Percentiles rank a stretch among this genome's conserved stretches.
phyloP scores from a whole-genome alignment of 2,113 vertebrate genomes.

The Pardalotus punctatus region DNA sequence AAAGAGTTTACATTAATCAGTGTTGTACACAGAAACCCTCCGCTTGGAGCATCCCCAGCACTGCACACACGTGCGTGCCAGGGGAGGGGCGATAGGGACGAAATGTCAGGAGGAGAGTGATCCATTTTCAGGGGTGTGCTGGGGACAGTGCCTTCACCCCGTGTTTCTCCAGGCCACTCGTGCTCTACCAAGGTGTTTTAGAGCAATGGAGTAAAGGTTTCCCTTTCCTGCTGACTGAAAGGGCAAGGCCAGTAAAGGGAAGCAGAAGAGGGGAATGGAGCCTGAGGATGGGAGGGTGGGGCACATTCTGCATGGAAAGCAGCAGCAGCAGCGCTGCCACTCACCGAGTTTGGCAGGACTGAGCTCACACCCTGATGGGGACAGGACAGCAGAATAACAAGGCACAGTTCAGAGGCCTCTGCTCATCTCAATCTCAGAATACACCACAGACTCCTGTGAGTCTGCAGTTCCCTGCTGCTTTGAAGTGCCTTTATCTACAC shows the following conservation, averaged over 20 bases:
- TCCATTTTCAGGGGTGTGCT: background rate
- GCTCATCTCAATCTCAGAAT: background rate
- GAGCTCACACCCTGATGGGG: background rate
- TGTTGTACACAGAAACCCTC: background rate
- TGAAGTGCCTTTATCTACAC: background rate
- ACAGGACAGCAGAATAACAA: background rate
- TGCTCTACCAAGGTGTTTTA: background rate
- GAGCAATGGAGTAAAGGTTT: background rate
- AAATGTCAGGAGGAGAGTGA: background rate
- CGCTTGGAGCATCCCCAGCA: background rate
- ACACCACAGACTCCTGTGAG: fast-evolving
- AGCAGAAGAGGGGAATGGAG: background rate
- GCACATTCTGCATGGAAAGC: fast-evolving
- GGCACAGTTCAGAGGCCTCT: background rate
- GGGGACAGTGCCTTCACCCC: background rate
- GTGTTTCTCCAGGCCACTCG: background rate
- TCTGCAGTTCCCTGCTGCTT: background rate
- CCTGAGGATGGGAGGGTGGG: too few relatives aligned
- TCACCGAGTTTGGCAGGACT: background rate
- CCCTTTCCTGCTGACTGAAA: fast-evolving
- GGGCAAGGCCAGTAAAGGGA: background rate
- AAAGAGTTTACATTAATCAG: background rate
- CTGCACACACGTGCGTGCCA: fast-evolving
- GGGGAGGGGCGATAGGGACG: background rate
- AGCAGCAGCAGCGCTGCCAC: background rate